These are phyloP conservation scores for Atlantisia rogersi DNA, from an alignment of 2,113 vertebrate genomes.

Conservation along the genomic window DNA sequence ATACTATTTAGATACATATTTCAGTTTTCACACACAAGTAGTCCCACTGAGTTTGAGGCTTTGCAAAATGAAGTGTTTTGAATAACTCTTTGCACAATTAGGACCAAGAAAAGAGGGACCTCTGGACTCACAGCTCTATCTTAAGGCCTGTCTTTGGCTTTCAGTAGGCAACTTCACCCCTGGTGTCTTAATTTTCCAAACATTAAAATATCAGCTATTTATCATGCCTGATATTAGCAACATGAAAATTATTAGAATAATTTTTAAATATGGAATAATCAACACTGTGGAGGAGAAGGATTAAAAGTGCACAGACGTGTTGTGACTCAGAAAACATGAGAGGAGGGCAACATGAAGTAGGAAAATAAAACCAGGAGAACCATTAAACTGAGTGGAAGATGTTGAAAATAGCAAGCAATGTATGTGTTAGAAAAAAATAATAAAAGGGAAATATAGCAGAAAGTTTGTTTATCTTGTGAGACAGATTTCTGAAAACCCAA, in stretches of 20 bases:
- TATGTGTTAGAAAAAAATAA: not conserved
- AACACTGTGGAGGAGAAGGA: not conserved
- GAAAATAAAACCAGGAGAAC: not conserved
- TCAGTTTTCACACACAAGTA: not conserved
- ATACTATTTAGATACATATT: not conserved
- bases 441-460: not conserved
- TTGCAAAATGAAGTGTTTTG: not conserved
- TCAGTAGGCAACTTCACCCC: not conserved
- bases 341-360: not conserved
- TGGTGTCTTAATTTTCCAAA: not conserved
- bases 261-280: not conserved
- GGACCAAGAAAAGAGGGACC: not conserved
- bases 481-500: not conserved
- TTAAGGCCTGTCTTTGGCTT: not conserved
- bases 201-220: not conserved
- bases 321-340: not conserved
- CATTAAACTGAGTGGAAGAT: not conserved
- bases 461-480: not conserved
- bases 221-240: not conserved
- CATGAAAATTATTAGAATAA: not conserved
- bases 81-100: not conserved
- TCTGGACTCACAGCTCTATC: not conserved
- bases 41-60: not conserved
- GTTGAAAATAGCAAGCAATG: not conserved
- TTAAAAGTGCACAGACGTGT: not conserved